Conservation (phyloP, 2,113 vertebrate species). For the Atrichornis clamosus region DNA sequence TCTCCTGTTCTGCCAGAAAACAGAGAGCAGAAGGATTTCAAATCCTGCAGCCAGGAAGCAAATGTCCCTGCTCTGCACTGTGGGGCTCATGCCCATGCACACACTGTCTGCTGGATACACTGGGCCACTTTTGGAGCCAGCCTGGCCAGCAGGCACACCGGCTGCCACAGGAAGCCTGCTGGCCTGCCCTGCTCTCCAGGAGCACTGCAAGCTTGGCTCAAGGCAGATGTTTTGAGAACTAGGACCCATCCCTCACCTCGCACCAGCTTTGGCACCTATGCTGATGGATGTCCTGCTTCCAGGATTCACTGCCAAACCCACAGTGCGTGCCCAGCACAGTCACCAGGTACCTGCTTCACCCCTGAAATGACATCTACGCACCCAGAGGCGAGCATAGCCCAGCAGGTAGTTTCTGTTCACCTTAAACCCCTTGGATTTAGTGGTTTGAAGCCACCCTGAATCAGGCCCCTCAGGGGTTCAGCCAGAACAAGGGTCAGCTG, state of each 20-base stretch:
- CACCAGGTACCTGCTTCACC: not conserved
- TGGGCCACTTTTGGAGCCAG: not conserved
- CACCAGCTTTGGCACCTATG: not conserved
- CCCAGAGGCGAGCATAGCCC: not conserved
- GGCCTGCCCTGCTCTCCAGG: not conserved
- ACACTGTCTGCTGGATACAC: not conserved
- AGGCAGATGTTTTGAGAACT: accelerated
- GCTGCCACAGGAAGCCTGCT: not conserved
- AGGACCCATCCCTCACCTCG: not conserved
- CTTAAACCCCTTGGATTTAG: not conserved
- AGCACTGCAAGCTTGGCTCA: not conserved
- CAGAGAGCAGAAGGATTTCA: not conserved
- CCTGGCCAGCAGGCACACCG: not conserved
- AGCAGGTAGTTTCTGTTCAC: not conserved
- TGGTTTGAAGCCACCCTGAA: not conserved
- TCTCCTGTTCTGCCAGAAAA: not conserved
- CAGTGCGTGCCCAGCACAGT: not conserved
- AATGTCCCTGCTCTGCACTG: accelerated
- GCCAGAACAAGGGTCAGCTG: not conserved
- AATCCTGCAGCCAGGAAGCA: not conserved
- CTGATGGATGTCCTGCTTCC: not conserved
- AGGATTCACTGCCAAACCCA: not conserved
- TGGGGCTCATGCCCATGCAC: not conserved
- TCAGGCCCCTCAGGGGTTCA: not conserved
- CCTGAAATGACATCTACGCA: not conserved